Evolutionary conservation across 2,888 invertebrate genomes (phyloP).

Genomic region (Idaea dimidiata): DNA sequence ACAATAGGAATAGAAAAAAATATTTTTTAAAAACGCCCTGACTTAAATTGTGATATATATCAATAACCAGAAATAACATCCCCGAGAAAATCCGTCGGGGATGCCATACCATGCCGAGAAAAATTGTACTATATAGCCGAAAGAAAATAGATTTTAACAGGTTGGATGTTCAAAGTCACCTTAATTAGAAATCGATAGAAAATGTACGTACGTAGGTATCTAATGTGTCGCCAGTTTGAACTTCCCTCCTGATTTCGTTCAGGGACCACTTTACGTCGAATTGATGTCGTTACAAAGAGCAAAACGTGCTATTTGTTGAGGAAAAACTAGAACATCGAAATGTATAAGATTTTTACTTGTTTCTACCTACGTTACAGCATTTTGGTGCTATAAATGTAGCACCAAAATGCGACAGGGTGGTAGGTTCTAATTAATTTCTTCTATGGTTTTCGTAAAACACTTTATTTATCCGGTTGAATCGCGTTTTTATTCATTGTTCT

Average conservation of each 20-base stretch:
- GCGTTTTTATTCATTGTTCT: too few species aligned
- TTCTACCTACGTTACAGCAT: background rate
- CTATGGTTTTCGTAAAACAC: too few species aligned
- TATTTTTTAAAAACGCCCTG: too few species aligned
- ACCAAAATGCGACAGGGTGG: too few species aligned
- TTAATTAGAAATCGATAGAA: background rate
- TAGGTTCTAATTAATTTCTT: too few species aligned
- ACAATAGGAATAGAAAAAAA: too few species aligned
- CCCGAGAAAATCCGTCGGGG: too few species aligned
- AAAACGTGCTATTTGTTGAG: slow-evolving; percentile 51
- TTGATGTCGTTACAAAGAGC: slow-evolving; percentile 52
- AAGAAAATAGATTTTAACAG: background rate
- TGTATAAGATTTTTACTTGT: slow-evolving; percentile 25
- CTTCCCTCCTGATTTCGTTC: slow-evolving; percentile 39
- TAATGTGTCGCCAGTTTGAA: slow-evolving; percentile 25
- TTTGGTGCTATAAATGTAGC: too few species aligned
- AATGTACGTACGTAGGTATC: slow-evolving; percentile 15
- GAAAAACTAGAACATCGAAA: slow-evolving; percentile 42
- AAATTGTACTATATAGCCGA: slow-evolving; percentile 30
- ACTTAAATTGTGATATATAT: too few species aligned
- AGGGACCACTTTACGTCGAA: slow-evolving; percentile 52
- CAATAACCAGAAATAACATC: too few species aligned
- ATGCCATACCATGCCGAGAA: background rate
- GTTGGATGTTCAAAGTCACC: too few species aligned
- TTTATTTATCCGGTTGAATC: too few species aligned